Evolutionary conservation across 2,797 vertebrate genomes (phyloP).

Genomic region (Cyclopterus lumpus): DNA sequence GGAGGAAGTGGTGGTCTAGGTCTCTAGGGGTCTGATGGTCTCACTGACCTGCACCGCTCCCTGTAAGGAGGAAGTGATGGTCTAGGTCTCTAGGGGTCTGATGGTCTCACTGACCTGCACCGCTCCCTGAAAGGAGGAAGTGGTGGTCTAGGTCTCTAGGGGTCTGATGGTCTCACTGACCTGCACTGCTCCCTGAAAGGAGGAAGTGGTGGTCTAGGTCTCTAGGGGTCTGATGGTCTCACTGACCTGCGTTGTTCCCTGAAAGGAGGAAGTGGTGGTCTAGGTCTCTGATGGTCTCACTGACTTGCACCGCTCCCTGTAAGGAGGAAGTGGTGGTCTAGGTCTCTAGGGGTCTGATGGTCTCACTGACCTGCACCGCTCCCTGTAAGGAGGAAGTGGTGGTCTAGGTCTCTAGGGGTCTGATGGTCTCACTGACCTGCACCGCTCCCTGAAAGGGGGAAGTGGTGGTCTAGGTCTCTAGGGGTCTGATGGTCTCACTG

Average conservation of each 20-base stretch:
- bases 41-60: too few species aligned
- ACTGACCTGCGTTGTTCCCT: constrained; percentile 91
- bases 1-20: constrained; percentile 78
- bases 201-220: neutral
- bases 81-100: neutral
- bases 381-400: constrained; percentile 90
- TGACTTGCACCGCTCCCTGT: too few species aligned
- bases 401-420: too few species aligned
- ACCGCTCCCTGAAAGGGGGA: too few species aligned
- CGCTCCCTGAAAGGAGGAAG: constrained; percentile 89
- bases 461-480: neutral
- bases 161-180: too few species aligned
- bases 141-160: too few species aligned
- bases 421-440: too few species aligned
- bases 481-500: constrained; percentile 24
- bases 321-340: too few species aligned
- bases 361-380: constrained; percentile 89
- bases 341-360: neutral
- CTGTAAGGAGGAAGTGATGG: too few species aligned
- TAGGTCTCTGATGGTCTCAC: too few species aligned
- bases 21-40: too few species aligned
- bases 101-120: constrained; percentile 87
- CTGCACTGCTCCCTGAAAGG: too few species aligned
- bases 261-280: constrained; percentile 86
- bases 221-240: neutral